Conservation (phyloP, 2,797 vertebrate species). For the Artibeus jamaicensis region DNA sequence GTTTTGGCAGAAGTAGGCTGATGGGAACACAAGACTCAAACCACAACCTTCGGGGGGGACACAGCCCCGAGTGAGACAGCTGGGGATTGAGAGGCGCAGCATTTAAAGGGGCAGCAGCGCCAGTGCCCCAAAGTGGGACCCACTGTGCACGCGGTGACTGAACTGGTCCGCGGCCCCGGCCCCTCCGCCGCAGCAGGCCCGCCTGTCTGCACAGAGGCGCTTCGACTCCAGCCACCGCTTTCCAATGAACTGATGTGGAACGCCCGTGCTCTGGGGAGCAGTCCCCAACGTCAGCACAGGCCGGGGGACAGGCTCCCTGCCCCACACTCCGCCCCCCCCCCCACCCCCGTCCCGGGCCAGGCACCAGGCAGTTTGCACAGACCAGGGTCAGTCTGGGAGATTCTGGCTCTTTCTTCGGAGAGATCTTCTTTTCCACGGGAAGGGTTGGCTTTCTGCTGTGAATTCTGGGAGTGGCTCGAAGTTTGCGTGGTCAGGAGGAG, state of each 20-base stretch:
- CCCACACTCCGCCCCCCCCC: neutral
- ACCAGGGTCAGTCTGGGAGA: rapidly evolving
- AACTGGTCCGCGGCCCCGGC: neutral
- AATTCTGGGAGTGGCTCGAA: neutral
- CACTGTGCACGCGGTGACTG: neutral
- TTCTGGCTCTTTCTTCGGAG: neutral
- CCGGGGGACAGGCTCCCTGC: neutral
- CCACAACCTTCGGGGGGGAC: rapidly evolving
- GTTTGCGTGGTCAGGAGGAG: rapidly evolving
- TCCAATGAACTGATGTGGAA: neutral
- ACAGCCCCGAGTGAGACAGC: rapidly evolving
- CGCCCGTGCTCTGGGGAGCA: neutral
- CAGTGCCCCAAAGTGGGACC: too few species aligned
- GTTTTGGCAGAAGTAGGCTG: rapidly evolving
- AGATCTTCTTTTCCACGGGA: rapidly evolving
- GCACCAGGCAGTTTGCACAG: rapidly evolving
- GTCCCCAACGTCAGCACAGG: neutral
- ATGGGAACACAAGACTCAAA: neutral
- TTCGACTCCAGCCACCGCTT: neutral
- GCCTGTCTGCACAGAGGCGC: rapidly evolving
- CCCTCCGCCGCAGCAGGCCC: neutral
- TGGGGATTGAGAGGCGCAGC: neutral
- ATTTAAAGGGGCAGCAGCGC: neutral
- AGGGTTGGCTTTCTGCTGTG: neutral
- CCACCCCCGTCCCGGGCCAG: rapidly evolving